Conservation (phyloP, 2,797 vertebrate genomes). For the Apodemus agrarius region DNA sequence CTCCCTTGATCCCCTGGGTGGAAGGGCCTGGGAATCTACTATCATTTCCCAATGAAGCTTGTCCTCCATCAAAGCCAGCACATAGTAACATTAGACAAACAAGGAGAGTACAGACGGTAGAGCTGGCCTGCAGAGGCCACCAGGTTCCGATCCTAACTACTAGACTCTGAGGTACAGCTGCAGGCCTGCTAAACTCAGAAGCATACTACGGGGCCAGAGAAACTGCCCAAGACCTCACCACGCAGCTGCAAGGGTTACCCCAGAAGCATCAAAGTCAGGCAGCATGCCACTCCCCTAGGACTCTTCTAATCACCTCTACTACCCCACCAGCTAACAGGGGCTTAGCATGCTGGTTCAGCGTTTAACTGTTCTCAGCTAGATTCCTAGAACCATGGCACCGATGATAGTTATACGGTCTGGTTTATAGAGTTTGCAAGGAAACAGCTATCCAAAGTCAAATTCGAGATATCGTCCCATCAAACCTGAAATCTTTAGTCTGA, state of each 20-base stretch:
- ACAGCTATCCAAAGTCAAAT: neutral
- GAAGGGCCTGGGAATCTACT: neutral
- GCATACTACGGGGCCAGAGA: accelerated
- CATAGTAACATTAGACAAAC: neutral
- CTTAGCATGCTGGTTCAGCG: neutral
- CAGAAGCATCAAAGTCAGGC: neutral
- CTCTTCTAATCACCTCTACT: neutral
- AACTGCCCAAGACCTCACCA: neutral
- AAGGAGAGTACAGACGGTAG: neutral
- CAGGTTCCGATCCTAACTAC: neutral
- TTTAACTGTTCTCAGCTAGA: neutral
- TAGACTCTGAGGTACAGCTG: neutral
- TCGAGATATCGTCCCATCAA: neutral
- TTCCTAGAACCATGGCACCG: neutral
- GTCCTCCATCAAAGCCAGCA: neutral
- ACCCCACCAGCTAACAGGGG: neutral
- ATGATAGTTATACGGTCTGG: neutral
- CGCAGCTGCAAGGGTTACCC: neutral
- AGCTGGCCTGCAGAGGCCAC: neutral
- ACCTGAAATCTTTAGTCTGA: neutral
- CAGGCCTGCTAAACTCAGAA: neutral
- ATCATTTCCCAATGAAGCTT: neutral
- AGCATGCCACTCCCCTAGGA: neutral
- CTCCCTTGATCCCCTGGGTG: neutral
- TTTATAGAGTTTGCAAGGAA: neutral